Percentiles rank a stretch among this genome's conserved stretches.
These are phyloP conservation scores for Acyrthosiphon pisum DNA, from an alignment of 1,140 invertebrate species.

Conservation along the genomic window DNA sequence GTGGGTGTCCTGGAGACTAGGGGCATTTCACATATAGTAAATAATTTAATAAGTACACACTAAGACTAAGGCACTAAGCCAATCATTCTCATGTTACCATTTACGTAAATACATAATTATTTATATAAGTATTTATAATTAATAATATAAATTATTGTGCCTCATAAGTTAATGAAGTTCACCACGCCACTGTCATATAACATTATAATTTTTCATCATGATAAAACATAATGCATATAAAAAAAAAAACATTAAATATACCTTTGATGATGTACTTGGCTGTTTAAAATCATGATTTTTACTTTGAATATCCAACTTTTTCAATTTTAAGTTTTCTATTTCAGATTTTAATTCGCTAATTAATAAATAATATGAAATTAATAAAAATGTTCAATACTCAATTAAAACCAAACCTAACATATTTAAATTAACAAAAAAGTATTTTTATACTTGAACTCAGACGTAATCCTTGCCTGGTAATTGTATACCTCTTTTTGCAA, in stretches of 20 bases:
- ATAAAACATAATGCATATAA: too few species aligned
- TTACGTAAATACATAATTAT: too few species aligned
- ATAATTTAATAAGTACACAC: too few species aligned
- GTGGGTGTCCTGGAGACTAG: too few species aligned
- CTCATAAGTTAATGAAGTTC: too few species aligned
- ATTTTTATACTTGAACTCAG: neutral
- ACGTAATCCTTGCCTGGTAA: neutral
- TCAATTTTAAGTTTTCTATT: neutral
- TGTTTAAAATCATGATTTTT: neutral
- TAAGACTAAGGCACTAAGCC: too few species aligned
- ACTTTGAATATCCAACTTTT: neutral
- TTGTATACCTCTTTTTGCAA: neutral
- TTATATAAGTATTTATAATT: too few species aligned
- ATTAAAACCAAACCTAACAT: neutral
- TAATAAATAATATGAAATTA: neutral
- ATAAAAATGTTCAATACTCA: neutral
- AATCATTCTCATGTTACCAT: too few species aligned
- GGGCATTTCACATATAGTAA: too few species aligned
- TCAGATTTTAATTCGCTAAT: conserved; percentile 20
- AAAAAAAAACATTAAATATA: neutral
- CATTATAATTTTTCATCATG: too few species aligned
- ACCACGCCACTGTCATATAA: too few species aligned
- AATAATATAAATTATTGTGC: too few species aligned
- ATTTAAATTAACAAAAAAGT: neutral
- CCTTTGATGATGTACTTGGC: neutral